A percentile compares a stretch with the other conserved stretches of the same genome.
Conservation (phyloP, 2,113 vertebrate species). For the Ctenomys sociabilis region DNA sequence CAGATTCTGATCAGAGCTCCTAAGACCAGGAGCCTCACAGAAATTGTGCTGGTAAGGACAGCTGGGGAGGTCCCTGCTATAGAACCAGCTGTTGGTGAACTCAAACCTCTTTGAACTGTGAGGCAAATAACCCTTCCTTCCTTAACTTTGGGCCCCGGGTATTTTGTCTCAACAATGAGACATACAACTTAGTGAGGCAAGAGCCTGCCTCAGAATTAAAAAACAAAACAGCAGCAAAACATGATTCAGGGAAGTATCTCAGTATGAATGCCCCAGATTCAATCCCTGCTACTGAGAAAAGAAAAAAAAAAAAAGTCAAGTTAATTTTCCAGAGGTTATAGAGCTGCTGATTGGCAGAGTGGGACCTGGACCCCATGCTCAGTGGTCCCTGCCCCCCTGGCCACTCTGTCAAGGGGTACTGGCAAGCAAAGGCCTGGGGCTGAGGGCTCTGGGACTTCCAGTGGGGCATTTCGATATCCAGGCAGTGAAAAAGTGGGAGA, state of each 20-base stretch:
- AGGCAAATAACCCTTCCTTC: not conserved
- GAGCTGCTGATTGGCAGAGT: not conserved
- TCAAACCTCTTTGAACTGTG: not conserved
- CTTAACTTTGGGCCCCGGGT: not conserved
- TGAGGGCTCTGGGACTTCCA: not conserved
- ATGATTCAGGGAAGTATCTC: not conserved
- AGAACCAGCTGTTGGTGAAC: not conserved
- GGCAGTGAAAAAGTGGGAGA: not conserved
- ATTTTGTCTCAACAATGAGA: not conserved
- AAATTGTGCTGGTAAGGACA: no score
- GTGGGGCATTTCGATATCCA: not conserved
- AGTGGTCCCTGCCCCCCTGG: accelerated
- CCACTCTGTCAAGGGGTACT: not conserved
- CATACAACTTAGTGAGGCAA: not conserved
- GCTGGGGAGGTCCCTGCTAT: not conserved
- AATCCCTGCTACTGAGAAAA: not conserved
- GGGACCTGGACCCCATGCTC: accelerated
- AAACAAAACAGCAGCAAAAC: not conserved
- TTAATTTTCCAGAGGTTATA: not conserved
- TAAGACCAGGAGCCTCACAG: no score
- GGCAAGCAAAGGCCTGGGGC: not conserved
- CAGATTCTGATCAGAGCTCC: no score
- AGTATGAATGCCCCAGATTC: not conserved
- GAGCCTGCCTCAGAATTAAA: not conserved
- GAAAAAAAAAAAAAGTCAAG: not conserved